Conservation (phyloP, 92 coral and sea anemone genomes). For the Hydrozoanthus gracilis region DNA sequence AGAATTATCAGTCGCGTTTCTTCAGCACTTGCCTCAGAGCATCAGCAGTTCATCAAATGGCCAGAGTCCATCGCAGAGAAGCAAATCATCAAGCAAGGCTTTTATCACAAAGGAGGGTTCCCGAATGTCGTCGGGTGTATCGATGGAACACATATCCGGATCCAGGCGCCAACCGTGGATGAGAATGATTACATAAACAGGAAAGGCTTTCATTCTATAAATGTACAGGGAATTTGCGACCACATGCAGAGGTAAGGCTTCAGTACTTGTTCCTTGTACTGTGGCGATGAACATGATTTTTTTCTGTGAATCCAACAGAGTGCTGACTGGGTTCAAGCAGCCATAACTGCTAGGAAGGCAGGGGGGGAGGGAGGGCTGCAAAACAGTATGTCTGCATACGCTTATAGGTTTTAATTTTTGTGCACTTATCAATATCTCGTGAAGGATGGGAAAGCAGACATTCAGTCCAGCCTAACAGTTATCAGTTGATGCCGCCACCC, state of each 20-base stretch:
- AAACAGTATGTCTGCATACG: not conserved
- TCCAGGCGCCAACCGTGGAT: not conserved
- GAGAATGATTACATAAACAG: not conserved
- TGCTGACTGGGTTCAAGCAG: constrained; percentile 1
- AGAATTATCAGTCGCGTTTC: constrained; percentile 13
- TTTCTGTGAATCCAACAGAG: not conserved
- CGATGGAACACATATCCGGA: not conserved
- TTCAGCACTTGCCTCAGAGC: not conserved
- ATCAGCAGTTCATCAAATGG: constrained; percentile 3
- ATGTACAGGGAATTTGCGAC: not conserved
- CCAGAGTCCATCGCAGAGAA: not conserved
- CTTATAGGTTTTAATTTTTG: not conserved
- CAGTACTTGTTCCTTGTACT: not conserved
- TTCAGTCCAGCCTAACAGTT: not conserved
- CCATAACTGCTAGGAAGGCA: not conserved
- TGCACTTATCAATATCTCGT: not conserved
- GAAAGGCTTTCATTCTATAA: not conserved
- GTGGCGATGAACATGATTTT: not conserved
- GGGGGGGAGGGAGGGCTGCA: not conserved
- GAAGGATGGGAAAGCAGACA: not conserved
- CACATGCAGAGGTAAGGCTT: not conserved
- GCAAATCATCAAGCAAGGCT: not conserved
- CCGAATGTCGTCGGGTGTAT: not conserved
- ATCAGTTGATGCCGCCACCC: not conserved
- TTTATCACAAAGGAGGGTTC: not conserved